Evolutionary conservation across 1,140 invertebrate species (phyloP).

Genomic region (Musca domestica): DNA sequence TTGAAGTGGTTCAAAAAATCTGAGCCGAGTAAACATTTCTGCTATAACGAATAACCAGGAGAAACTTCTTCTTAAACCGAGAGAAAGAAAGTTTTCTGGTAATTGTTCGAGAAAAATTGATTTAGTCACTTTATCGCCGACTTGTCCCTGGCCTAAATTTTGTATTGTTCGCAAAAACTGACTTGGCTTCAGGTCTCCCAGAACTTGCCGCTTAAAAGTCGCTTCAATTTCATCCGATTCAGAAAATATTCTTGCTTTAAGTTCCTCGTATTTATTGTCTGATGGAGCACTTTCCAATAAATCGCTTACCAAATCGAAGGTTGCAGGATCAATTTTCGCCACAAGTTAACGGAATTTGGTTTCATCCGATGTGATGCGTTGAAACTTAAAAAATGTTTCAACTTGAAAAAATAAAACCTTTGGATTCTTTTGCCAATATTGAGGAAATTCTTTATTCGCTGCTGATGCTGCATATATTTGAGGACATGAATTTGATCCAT

Average conservation of each 20-base stretch:
- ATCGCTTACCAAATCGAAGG: neutral
- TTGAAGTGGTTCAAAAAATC: neutral
- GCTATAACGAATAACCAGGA: neutral
- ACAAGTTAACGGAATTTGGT: neutral
- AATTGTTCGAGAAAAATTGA: neutral
- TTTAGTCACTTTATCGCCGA: neutral
- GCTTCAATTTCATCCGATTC: neutral
- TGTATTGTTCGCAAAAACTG: neutral
- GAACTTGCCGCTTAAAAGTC: neutral
- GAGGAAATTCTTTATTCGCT: neutral
- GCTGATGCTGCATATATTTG: neutral
- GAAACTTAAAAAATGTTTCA: neutral
- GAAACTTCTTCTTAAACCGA: neutral
- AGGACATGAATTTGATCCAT: no score
- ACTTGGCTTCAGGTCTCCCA: neutral
- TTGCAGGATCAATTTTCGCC: neutral
- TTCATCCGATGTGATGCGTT: neutral
- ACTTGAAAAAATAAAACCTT: neutral
- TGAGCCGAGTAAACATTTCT: neutral
- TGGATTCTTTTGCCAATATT: neutral
- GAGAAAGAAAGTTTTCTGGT: neutral
- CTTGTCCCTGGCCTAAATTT: neutral
- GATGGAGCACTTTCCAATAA: neutral
- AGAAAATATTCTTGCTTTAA: neutral
- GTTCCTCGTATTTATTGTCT: neutral